Conservation (phyloP, 2,797 vertebrate genomes). For the Myotis vivesi region DNA sequence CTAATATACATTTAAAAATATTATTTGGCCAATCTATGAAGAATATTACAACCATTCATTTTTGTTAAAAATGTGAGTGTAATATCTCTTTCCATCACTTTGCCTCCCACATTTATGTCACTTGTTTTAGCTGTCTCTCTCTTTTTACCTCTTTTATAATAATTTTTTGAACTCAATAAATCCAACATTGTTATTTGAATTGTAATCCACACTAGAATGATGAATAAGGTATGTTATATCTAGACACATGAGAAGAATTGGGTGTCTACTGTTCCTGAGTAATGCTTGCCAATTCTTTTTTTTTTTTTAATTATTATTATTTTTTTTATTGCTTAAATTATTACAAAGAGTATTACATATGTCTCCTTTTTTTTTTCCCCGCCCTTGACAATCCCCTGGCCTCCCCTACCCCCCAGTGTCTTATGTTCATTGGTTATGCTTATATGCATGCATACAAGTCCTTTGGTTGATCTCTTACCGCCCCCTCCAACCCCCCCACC, state of each 20-base stretch:
- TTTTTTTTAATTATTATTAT: no score
- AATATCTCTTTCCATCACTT: neutral
- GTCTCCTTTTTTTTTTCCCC: no score
- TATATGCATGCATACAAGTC: no score
- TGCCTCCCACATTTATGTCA: neutral
- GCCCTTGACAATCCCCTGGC: no score
- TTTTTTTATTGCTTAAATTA: no score
- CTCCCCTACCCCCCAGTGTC: no score
- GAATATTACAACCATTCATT: neutral
- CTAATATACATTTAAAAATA: neutral
- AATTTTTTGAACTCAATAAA: neutral
- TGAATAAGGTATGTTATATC: neutral
- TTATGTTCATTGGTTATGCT: no score
- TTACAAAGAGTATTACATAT: no score
- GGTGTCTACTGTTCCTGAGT: no score
- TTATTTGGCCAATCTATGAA: neutral
- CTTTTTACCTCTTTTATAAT: neutral
- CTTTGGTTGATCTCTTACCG: no score
- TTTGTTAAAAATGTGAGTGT: neutral
- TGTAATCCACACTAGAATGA: no score
- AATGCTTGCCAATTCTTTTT: neutral
- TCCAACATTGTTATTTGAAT: neutral
- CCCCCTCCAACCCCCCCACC: no score
- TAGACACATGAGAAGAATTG: neutral
- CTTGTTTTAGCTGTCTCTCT: neutral